Conservation (phyloP, 2,113 vertebrate genomes). For the Cacatua alba region DNA sequence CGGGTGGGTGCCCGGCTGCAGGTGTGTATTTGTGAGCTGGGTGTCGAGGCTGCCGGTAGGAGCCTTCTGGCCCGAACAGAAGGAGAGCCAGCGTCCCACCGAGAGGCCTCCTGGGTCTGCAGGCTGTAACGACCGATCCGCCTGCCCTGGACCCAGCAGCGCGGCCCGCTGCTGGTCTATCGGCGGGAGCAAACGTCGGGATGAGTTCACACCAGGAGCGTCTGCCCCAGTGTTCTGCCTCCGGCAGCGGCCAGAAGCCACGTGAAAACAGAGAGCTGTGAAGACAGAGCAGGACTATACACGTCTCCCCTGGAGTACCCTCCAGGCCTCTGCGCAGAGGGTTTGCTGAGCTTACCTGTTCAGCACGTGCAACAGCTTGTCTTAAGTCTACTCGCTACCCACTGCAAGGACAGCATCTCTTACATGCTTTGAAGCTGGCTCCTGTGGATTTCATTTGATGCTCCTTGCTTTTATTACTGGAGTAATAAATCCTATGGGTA, state of each 20-base stretch:
- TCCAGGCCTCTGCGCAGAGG: no score
- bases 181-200: neutral
- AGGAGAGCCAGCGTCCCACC: neutral
- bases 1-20: neutral
- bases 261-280: neutral
- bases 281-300: no score
- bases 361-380: neutral
- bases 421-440: neutral
- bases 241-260: no score
- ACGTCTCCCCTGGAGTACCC: neutral
- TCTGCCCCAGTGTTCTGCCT: neutral
- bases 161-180: neutral
- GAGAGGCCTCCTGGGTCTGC: neutral
- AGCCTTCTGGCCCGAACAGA: neutral
- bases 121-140: neutral
- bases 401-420: neutral
- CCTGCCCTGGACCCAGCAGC: neutral
- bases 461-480: neutral
- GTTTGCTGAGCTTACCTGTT: neutral
- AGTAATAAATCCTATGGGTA: neutral
- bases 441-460: no score
- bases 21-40: neutral
- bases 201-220: neutral
- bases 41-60: neutral
- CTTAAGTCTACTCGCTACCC: rapidly evolving